Base-by-base conservation (phyloP, 2,113 vertebrate species). In the Maccullochella peelii region DNA sequence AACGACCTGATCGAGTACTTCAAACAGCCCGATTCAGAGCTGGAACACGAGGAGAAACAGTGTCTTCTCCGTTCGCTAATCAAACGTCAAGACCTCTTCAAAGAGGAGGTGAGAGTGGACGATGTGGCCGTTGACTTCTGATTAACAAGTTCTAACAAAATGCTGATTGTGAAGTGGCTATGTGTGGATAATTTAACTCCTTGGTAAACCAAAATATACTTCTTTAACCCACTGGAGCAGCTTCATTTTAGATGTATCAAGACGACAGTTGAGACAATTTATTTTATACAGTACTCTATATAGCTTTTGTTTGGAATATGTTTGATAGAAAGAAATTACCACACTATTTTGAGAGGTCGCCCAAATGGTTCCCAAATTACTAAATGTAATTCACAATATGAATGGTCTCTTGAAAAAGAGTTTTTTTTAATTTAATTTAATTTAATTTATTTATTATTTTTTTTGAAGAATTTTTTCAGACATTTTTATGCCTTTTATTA, bases 31-130 rank as follows among this genome's bases (percentile, higher is more conserved):
- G 94, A 97, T 91, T 96, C 96, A 33, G 96, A 97, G 82, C 93
- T 99, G 89, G 96, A 96, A 84, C 97, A 99, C 0, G 98, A 99
- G 93, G 97, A 98, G 90, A 99, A 98, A 74, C 98, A 99, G 92
- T 96, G 91, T 91, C 97, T 97, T 63, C 97, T 99, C 55, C 97
- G 98, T 16, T 99, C 98, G 0, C 97, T 99, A 83, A 99, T 98
- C 93, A 99, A 99, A 86, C 97, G 97, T 30, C 98, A 99, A 91
- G 98, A 99, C 84, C 96, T 99, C 82, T 99, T 99, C 92, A 99
- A 99, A 93, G 98, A 99, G 77, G 98, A 99, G 96, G 98, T 99
- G 77, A 85, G 85, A 54, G 66, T 4, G 36, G 59, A 38, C 0
- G 1, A 49, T 42, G 5, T 18, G 15, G 54, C 7, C 16, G 0